Base-by-base conservation (phyloP, 2,888 invertebrate species). In the Metallyticus violacea region DNA sequence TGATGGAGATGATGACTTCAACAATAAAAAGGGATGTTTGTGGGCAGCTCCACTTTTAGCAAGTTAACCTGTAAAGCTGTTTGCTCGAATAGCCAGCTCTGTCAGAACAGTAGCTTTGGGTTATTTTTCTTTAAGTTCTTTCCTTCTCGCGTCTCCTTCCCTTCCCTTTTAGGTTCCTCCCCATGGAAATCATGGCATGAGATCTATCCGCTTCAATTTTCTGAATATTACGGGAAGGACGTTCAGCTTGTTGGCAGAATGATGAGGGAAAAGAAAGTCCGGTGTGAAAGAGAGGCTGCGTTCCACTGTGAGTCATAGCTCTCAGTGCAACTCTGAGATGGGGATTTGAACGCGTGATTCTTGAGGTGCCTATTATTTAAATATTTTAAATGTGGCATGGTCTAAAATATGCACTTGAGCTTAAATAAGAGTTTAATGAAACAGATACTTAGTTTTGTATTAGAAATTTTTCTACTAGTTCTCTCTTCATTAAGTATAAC, bases 121-220 rank as follows among this genome's bases (percentile, higher is more conserved):
- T 22, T 62, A 62, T 62, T 62, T 62, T 62, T 62, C 40, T 62
- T 62, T 62, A 62, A 62, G 40, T 15, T 22, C 22, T 15, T 40
- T 9, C 81, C 5, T 81, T 1, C 27, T 76, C 27, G 29, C 27
- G 26, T 26, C 22, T 26, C 82, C 9, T 26, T 76, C 6, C 62
- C 82, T 82, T 15, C 15, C 76, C 7, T 28, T 83, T 29, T 3
- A 5, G 25, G 25, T 27, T 76, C 28, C 83, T 83, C 87, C 87
- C 87, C 28, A 85, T 81, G 87, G 87, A 87, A 87, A 87, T 87
- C 87, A 87, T 82, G 81, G 81, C 77, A 85, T 85, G 77, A 83
- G 83, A 83, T 77, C 83, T 77, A 83, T 83, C 87, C 78, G 87
- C 82, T 85, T 87, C 87, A 87, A 87, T 87, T 87, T 87, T 81